These are phyloP conservation scores for Dicrurus megarhynchus DNA, from an alignment of 2,113 vertebrate species.

Conservation along the genomic window DNA sequence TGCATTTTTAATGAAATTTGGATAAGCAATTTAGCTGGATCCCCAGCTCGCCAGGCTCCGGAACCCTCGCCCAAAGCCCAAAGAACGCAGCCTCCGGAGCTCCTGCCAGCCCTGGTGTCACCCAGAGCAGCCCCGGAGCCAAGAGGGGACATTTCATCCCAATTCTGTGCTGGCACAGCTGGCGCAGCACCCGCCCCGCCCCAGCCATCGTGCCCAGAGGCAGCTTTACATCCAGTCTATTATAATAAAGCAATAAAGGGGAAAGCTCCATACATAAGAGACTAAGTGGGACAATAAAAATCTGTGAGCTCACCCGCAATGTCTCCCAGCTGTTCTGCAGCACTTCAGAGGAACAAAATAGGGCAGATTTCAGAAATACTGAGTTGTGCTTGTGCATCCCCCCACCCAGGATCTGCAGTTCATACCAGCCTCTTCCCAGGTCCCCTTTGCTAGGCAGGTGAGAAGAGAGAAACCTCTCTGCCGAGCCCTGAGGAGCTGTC, in stretches of 20 bases:
- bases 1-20: conserved; percentile 39
- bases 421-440: fast-evolving
- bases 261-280: not conserved
- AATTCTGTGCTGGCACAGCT: not conserved
- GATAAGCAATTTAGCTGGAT: not conserved
- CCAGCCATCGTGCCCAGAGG: not conserved
- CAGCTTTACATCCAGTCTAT: not conserved
- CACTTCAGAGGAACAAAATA: not conserved
- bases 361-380: not conserved
- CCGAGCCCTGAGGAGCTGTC: not conserved
- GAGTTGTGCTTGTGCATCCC: not conserved
- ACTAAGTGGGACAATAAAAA: not conserved
- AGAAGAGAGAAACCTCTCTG: not conserved
- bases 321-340: not conserved
- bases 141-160: not conserved
- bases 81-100: fast-evolving
- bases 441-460: not conserved
- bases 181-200: not conserved
- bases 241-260: not conserved
- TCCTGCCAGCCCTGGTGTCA: not conserved
- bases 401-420: not conserved
- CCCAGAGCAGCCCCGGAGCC: not conserved
- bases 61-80: not conserved
- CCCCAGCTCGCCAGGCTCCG: not conserved
- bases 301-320: not conserved